Evolutionary conservation across 2,888 invertebrate species (phyloP), one percentile per base, ranked within the genome.

Genomic region (Diarsia mendica): DNA sequence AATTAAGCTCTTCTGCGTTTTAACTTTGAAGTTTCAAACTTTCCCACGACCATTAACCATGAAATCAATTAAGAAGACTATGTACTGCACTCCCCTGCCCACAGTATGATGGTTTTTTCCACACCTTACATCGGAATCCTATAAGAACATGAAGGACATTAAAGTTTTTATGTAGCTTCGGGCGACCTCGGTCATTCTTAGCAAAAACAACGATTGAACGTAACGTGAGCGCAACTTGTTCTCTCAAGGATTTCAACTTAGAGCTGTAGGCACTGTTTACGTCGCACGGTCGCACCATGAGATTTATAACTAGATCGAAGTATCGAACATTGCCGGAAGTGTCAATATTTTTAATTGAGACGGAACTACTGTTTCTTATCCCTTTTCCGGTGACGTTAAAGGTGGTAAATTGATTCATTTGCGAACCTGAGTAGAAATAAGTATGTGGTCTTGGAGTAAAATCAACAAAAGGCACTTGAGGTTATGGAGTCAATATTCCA

Each of bases 181-280:
- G 68, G 39, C 11, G 61, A 82, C 83, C 83, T 83, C 72, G 78
- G 64, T 28, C 44, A 48, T 64, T 64, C 63, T 74, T 75, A 66
- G 51, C 60, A 85, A 83, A 85, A 83, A 85, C 85, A 53, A 11
- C 53, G 61, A 75, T 69, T 53, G 68, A 44, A 72, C 75, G 67
- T 84, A 85, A 81, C 72, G 76, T 49, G 39, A 18, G 4, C 60
- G 39, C 49, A 61, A 55, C 46, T 39, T 28, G 74, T 46, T 51
- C 65, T 58, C 44, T 85, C 82, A 83, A 83, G 83, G 85, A 82
- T 85, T 77, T 80, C 82, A 81, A 81, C 46, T 82, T 13, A 6
- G 74, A 66, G 23, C 44, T 44, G 63, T 63, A 23, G 23, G 20
- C 23, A 55, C 39, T 23, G 28, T 10, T 51, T 55, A 58, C 55